A percentile compares a stretch with the other conserved stretches of the same genome.
Evolutionary conservation across 2,113 vertebrate genomes (phyloP).

Genomic region (Mirounga angustirostris): DNA sequence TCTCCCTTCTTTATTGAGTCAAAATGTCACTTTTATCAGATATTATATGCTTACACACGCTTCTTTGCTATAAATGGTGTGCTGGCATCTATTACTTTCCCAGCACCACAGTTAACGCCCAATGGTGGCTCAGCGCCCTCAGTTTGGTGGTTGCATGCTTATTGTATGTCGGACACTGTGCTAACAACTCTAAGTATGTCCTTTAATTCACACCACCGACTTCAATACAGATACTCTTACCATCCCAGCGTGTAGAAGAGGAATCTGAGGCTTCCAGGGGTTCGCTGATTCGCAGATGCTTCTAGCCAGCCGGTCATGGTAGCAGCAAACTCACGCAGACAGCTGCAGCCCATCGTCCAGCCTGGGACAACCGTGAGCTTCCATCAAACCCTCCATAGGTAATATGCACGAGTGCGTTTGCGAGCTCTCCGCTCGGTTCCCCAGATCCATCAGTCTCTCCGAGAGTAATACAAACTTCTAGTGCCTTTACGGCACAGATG

Average conservation of each 20-base stretch:
- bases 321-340: too few relatives aligned
- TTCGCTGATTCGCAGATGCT: rapidly evolving
- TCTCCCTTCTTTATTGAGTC: background rate
- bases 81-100: rapidly evolving
- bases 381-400: rapidly evolving
- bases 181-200: background rate
- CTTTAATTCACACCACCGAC: background rate
- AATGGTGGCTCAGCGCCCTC: rapidly evolving
- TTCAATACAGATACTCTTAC: too few relatives aligned
- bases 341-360: background rate
- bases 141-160: background rate
- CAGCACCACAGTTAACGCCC: background rate
- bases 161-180: rapidly evolving
- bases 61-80: background rate
- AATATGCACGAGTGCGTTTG: rapidly evolving
- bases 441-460: too few relatives aligned
- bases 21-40: background rate
- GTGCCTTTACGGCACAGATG: background rate
- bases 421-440: rapidly evolving
- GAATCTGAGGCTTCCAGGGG: background rate
- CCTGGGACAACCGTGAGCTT: rapidly evolving
- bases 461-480: rapidly evolving
- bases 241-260: background rate
- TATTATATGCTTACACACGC: background rate
- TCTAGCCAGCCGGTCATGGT: rapidly evolving